A percentile compares a stretch with the other conserved stretches of the same genome.
phyloP scores from a whole-genome alignment of 1,140 invertebrate genomes.

The Calycopis cecrops region DNA sequence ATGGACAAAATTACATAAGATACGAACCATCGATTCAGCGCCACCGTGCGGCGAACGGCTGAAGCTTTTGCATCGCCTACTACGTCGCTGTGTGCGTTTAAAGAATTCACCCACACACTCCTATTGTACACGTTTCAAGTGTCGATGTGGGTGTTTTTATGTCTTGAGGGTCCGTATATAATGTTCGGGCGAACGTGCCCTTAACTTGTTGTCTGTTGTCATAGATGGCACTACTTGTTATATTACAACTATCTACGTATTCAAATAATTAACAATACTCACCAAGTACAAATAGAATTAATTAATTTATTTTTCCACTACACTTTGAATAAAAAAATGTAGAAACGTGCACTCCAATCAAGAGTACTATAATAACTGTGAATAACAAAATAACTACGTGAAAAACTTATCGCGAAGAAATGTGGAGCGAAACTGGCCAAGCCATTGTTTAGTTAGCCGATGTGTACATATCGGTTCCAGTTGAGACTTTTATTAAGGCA shows the following conservation, averaged over 20 bases:
- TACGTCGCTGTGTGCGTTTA: conserved; percentile 51
- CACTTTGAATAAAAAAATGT: not conserved
- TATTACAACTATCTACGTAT: conserved; percentile 25
- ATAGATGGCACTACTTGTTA: conserved; percentile 60
- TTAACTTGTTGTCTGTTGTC: conserved; percentile 51
- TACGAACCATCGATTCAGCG: conserved; percentile 50
- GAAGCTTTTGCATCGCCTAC: conserved; percentile 65
- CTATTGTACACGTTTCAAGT: conserved; percentile 41
- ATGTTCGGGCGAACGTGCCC: conserved; percentile 37
- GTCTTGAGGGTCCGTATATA: conserved; percentile 54
- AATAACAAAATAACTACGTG: conserved; percentile 56
- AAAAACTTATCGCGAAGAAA: conserved; percentile 65
- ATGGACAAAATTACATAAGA: conserved; percentile 21
- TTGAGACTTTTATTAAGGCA: conserved; percentile 70
- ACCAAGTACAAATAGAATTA: not conserved
- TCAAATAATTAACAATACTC: conserved; percentile 13
- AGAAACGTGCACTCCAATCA: conserved; percentile 55
- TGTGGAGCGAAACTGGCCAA: conserved; percentile 63
- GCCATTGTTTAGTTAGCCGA: conserved; percentile 71
- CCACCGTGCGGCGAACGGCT: conserved; percentile 65
- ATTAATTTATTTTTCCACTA: not conserved
- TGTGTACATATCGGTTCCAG: conserved; percentile 74
- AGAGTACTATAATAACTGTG: conserved; percentile 67
- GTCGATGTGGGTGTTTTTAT: conserved; percentile 53
- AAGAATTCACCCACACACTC: conserved; percentile 45